Evolutionary conservation across 2,113 vertebrate genomes (phyloP).

Genomic region (Polypterus senegalus): DNA sequence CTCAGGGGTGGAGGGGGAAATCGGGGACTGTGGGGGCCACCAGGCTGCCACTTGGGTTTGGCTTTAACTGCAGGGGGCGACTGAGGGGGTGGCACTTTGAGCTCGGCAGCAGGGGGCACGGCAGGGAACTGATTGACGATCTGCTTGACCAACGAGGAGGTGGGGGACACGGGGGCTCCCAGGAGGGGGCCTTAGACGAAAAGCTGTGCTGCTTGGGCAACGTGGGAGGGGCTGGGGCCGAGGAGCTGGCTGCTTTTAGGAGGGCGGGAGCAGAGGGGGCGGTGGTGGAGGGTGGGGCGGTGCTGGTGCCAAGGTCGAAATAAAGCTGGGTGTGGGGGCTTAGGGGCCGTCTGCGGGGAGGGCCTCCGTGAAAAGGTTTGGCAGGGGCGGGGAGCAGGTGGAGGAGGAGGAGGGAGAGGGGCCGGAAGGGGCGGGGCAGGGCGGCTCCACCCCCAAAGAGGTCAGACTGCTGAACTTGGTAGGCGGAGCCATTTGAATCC

Average conservation of each 20-base stretch:
- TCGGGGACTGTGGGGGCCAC: slow-evolving; percentile 52
- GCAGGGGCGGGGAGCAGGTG: slow-evolving; percentile 46
- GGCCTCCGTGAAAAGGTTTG: slow-evolving; percentile 49
- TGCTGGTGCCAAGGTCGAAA: slow-evolving; percentile 8
- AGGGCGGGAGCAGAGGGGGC: slow-evolving; percentile 37
- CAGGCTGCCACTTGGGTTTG: slow-evolving; percentile 86
- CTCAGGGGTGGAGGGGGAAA: slow-evolving; percentile 81
- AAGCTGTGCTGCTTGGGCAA: slow-evolving; percentile 80
- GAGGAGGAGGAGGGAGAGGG: slow-evolving; percentile 29
- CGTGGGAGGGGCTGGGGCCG: slow-evolving; percentile 57
- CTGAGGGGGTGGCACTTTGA: slow-evolving; percentile 47
- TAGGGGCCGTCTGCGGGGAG: slow-evolving; percentile 43
- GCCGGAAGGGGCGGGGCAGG: slow-evolving; percentile 33
- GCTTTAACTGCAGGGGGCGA: slow-evolving; percentile 84
- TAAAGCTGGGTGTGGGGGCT: slow-evolving; percentile 30
- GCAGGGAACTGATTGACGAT: slow-evolving; percentile 78
- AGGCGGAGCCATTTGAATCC: slow-evolving; percentile 18
- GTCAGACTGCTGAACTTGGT: slow-evolving; percentile 19
- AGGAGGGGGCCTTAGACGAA: slow-evolving; percentile 47
- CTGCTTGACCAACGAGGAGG: slow-evolving; percentile 66
- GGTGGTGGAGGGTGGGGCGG: slow-evolving; percentile 26
- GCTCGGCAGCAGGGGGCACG: slow-evolving; percentile 35
- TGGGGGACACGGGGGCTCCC: slow-evolving; percentile 21
- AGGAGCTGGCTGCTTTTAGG: slow-evolving; percentile 73
- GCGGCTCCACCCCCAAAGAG: slow-evolving; percentile 30